These are phyloP conservation scores for Andrena cerasifolii DNA, from an alignment of 1,140 invertebrate species.

Conservation along the genomic window DNA sequence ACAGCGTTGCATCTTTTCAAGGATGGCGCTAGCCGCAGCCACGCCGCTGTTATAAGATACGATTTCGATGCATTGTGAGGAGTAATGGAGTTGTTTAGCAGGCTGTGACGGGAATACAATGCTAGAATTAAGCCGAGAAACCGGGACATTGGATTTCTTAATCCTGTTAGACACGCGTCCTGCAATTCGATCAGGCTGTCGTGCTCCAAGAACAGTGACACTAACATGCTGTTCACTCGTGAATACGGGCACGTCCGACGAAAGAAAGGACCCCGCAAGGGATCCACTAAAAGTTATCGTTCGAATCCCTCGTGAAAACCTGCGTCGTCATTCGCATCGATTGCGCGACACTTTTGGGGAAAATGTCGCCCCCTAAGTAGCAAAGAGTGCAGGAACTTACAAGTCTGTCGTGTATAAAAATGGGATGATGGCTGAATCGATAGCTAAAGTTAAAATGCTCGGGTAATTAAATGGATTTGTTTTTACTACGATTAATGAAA, in stretches of 20 bases:
- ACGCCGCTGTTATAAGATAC: slow-evolving; percentile 2
- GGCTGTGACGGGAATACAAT: slow-evolving; percentile 31
- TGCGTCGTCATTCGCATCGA: slow-evolving; percentile 42
- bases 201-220: slow-evolving; percentile 21
- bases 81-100: slow-evolving; percentile 45
- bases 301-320: slow-evolving; percentile 1
- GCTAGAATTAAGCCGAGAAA: not conserved
- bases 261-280: slow-evolving; percentile 18
- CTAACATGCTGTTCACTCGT: slow-evolving; percentile 29
- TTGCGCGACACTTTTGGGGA: not conserved
- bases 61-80: slow-evolving; percentile 18
- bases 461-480: too few relatives aligned
- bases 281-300: slow-evolving; percentile 37
- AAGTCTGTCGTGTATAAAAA: too few relatives aligned
- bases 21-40: not conserved
- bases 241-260: slow-evolving; percentile 41
- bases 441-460: too few relatives aligned
- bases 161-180: slow-evolving; percentile 49
- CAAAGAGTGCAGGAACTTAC: too few relatives aligned
- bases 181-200: slow-evolving; percentile 47
- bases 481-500: too few relatives aligned
- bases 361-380: slow-evolving; percentile 18
- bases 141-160: slow-evolving; percentile 38
- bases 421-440: too few relatives aligned
- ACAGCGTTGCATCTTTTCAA: not conserved